A percentile compares a stretch with the other conserved stretches of the same genome.
These are phyloP conservation scores for Drosophila emarginata DNA, from an alignment of 2,888 invertebrate species.

Conservation along the genomic window DNA sequence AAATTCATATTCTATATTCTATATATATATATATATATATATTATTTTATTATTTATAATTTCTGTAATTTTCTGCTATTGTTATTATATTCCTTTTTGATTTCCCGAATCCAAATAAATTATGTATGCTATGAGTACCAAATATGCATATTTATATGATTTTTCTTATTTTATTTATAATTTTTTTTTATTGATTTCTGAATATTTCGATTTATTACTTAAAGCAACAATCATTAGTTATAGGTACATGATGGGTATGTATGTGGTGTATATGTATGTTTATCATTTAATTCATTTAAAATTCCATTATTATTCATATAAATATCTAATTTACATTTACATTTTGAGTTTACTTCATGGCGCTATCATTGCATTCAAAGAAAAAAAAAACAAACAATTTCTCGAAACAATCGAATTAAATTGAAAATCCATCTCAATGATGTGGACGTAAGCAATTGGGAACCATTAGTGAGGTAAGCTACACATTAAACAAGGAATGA, in stretches of 20 bases:
- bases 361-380: constrained; percentile 74
- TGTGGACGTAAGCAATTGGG: constrained; percentile 83
- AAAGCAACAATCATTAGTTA: constrained; percentile 69
- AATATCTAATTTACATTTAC: constrained; percentile 39
- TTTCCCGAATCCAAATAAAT: constrained; percentile 48
- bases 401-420: constrained; percentile 4
- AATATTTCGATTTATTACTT: constrained; percentile 22
- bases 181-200: not conserved
- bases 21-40: constrained; percentile 19
- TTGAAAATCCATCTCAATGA: constrained; percentile 80
- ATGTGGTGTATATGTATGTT: constrained; percentile 16
- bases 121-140: constrained; percentile 7
- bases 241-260: constrained; percentile 55
- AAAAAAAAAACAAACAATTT: constrained; percentile 44
- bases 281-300: constrained; percentile 19
- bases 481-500: constrained; percentile 82
- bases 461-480: constrained; percentile 83
- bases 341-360: constrained; percentile 73
- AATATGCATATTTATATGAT: constrained; percentile 1
- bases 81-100: constrained; percentile 24
- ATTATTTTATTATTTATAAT: constrained; percentile 24
- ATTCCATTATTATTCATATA: constrained; percentile 34
- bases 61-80: constrained; percentile 29
- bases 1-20: constrained; percentile 61
- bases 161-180: constrained; percentile 25